Evolutionary conservation across 1,140 invertebrate species (phyloP).

Genomic region (Oppia nitens): DNA sequence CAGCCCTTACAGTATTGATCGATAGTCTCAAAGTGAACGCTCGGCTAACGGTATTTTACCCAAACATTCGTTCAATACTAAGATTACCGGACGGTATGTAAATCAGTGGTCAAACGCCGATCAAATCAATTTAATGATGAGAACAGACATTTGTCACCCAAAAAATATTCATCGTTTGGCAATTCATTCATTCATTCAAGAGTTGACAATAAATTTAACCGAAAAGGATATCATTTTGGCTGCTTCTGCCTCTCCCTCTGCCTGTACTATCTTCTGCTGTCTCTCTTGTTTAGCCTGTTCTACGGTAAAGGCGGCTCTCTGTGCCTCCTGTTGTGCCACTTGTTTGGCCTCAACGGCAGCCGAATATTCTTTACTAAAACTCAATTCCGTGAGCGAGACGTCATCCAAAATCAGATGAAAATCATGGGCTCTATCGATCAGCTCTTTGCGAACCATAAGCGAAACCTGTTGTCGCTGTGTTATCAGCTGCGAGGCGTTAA

Average conservation of each 20-base stretch:
- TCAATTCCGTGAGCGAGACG: conserved; percentile 97
- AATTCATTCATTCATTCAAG: background rate
- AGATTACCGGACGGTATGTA: conserved; percentile 13
- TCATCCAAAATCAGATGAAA: conserved; percentile 98
- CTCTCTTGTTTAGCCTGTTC: conserved; percentile 93
- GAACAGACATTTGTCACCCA: too few species aligned
- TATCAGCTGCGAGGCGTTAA: conserved; percentile 97
- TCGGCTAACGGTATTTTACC: background rate
- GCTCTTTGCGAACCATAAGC: conserved; percentile 73
- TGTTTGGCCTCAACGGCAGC: conserved; percentile 98
- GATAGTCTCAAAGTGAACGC: background rate
- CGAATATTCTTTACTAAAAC: conserved; percentile 98
- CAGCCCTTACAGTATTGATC: conserved; percentile 14
- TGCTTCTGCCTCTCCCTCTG: conserved; percentile 97
- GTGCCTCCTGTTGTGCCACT: conserved; percentile 96
- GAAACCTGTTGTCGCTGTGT: conserved; percentile 94
- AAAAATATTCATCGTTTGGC: conserved; percentile 12
- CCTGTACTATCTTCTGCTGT: conserved; percentile 99
- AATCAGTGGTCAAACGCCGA: background rate
- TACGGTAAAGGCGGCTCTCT: conserved; percentile 92
- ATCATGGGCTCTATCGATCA: conserved; percentile 90
- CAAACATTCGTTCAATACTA: conserved; percentile 3
- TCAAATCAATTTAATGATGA: background rate
- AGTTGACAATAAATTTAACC: conserved; percentile 11
- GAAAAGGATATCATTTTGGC: conserved; percentile 86